These are phyloP conservation scores for Pelosia muscerda DNA, from an alignment of 2,888 invertebrate genomes.

Conservation along the genomic window DNA sequence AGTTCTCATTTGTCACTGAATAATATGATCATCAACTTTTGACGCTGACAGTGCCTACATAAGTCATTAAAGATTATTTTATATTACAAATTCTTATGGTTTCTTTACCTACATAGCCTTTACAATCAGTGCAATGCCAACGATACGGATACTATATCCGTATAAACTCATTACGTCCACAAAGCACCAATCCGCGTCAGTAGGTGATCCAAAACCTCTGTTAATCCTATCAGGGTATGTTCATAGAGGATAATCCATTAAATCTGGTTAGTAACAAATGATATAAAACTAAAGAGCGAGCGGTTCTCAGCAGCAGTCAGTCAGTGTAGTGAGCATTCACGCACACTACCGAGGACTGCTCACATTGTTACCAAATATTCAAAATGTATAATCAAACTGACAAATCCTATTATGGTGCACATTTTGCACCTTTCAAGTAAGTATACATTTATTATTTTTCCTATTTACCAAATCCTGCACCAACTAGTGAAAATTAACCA, in stretches of 20 bases:
- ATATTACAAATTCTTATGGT: constrained; percentile 29
- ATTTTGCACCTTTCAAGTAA: constrained; percentile 80
- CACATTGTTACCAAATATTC: constrained; percentile 56
- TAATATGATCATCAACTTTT: too few relatives aligned
- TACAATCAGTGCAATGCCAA: constrained; percentile 20
- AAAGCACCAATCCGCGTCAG: constrained; percentile 74
- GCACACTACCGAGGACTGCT: constrained; percentile 84
- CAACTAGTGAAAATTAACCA: too few relatives aligned
- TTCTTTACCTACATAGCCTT: constrained; percentile 47
- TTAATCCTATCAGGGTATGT: constrained; percentile 81
- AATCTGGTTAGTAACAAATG: constrained; percentile 74
- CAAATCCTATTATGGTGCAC: constrained; percentile 70
- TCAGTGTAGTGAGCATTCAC: constrained; percentile 74
- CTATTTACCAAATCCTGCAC: background rate
- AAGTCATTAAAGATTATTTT: background rate
- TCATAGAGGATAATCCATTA: constrained; percentile 72
- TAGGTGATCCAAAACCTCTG: constrained; percentile 65
- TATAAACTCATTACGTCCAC: constrained; percentile 48
- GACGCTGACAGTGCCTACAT: background rate
- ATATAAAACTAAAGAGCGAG: constrained; percentile 70
- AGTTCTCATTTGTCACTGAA: too few relatives aligned
- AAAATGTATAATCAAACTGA: constrained; percentile 77
- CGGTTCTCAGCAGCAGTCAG: constrained; percentile 73
- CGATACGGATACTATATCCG: constrained; percentile 15
- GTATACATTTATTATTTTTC: constrained; percentile 18